A percentile compares a stretch with the other conserved stretches of the same genome.
These are phyloP conservation scores for Decapterus maruadsi DNA, from an alignment of 2,797 vertebrate genomes.

Conservation along the genomic window DNA sequence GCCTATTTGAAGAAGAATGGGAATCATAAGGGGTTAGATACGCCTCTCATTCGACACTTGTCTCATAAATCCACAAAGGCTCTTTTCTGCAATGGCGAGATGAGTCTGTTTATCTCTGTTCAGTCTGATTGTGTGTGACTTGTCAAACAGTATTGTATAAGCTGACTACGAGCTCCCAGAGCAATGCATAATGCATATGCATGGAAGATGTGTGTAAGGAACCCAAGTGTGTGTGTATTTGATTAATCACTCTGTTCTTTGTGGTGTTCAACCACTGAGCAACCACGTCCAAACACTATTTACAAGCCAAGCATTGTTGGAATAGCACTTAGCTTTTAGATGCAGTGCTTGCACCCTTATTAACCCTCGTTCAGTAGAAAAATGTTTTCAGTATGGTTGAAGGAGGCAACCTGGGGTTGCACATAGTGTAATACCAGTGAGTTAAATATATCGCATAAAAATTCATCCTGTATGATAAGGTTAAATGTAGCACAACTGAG, in stretches of 20 bases:
- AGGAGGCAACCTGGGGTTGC: not conserved
- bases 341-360: conserved; percentile 20
- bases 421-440: not conserved
- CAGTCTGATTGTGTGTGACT: conserved; percentile 23
- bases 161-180: conserved; percentile 34
- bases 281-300: too few species aligned
- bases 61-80: conserved; percentile 54
- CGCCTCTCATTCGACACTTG: conserved; percentile 49
- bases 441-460: not conserved
- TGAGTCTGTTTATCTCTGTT: conserved; percentile 38
- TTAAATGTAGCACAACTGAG: not conserved
- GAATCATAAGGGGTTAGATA: conserved; percentile 63
- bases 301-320: not conserved
- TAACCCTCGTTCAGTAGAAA: conserved; percentile 23
- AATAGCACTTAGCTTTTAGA: not conserved
- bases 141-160: conserved; percentile 21
- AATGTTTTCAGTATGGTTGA: not conserved
- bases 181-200: conserved; percentile 25
- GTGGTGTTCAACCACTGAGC: not conserved
- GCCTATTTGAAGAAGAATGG: conserved; percentile 71
- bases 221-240: conserved; percentile 24
- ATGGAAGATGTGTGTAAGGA: conserved; percentile 38
- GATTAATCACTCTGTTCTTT: conserved; percentile 38
- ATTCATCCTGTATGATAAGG: not conserved
- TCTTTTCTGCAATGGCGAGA: conserved; percentile 38